phyloP scores from a whole-genome alignment of 2,797 vertebrate genomes.

The Gila robusta region DNA sequence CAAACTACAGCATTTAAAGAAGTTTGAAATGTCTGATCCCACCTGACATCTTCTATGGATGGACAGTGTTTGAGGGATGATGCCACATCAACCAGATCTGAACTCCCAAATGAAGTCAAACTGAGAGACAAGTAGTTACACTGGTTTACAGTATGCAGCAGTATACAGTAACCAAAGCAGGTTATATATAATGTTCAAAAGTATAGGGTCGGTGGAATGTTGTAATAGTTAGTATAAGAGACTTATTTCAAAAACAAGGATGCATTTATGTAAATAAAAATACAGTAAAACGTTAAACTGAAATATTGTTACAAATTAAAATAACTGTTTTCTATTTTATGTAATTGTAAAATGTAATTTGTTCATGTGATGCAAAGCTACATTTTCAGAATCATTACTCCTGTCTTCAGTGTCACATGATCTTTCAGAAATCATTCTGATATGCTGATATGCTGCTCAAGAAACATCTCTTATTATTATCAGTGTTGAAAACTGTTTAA shows the following conservation, averaged over 20 bases:
- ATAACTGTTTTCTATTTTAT: neutral
- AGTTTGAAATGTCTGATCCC: neutral
- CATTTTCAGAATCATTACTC: neutral
- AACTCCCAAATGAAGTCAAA: slow-evolving; percentile 77
- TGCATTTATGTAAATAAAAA: slow-evolving; percentile 8
- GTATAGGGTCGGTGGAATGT: neutral
- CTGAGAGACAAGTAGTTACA: slow-evolving; percentile 62
- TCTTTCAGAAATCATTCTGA: slow-evolving; percentile 1
- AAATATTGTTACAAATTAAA: neutral
- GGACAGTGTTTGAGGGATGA: slow-evolving; percentile 77
- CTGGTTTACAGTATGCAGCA: neutral
- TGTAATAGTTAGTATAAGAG: too few relatives aligned
- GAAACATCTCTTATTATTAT: too few relatives aligned
- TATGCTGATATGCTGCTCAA: neutral
- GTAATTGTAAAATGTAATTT: neutral
- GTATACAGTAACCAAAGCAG: neutral
- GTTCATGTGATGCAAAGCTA: neutral
- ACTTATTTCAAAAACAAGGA: neutral
- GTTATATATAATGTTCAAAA: neutral
- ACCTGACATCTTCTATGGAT: slow-evolving; percentile 80
- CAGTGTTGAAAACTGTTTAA: neutral
- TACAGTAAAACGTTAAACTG: neutral
- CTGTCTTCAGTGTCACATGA: neutral
- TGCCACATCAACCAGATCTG: slow-evolving; percentile 77
- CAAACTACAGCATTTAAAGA: neutral